phyloP scores from a whole-genome alignment of 2,113 vertebrate genomes.

The Ceyx melanurus region DNA sequence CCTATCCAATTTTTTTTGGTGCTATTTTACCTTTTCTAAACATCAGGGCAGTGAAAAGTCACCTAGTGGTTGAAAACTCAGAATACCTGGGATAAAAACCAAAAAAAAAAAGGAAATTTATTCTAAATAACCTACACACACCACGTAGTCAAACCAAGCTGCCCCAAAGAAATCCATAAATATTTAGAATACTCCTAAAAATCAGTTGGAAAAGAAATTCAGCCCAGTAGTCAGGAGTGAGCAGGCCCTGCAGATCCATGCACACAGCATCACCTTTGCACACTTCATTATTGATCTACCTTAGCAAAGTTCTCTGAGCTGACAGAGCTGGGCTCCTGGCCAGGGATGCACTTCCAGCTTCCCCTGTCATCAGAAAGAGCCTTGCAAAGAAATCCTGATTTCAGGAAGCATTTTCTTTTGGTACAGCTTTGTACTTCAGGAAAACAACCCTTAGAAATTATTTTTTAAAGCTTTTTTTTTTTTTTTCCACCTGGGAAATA shows the following conservation, averaged over 20 bases:
- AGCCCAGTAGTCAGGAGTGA: background rate
- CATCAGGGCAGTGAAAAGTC: background rate
- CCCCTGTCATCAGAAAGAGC: background rate
- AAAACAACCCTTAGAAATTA: background rate
- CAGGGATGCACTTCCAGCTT: background rate
- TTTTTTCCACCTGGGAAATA: background rate
- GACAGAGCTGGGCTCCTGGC: background rate
- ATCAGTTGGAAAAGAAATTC: background rate
- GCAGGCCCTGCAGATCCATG: background rate
- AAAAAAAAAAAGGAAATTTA: background rate
- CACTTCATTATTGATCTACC: slow-evolving; percentile 38
- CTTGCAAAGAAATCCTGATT: background rate
- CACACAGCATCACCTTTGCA: background rate
- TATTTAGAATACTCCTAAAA: background rate
- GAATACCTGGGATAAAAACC: background rate
- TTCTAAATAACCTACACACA: background rate
- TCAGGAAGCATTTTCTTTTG: background rate
- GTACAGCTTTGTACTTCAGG: background rate
- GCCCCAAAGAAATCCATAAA: background rate
- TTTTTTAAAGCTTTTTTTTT: background rate
- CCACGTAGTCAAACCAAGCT: background rate
- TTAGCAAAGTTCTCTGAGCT: background rate
- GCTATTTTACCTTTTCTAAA: background rate
- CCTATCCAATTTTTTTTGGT: background rate
- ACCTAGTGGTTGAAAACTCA: background rate